These are phyloP conservation scores for Pterostichus madidus DNA, from an alignment of 2,888 invertebrate genomes.

Conservation along the genomic window DNA sequence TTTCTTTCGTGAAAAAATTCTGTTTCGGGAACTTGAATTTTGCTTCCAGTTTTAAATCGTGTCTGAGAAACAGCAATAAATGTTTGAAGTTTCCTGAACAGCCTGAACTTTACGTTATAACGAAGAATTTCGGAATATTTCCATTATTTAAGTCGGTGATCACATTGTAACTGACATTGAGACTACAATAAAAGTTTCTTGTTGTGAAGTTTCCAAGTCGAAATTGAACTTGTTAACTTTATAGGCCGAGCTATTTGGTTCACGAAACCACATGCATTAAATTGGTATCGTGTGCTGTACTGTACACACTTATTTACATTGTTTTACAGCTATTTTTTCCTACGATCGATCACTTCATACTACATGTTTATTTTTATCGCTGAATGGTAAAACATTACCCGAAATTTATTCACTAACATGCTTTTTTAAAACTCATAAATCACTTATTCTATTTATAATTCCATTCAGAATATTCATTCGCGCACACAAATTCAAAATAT, in stretches of 20 bases:
- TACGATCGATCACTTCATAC: conserved; percentile 25
- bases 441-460: conserved; percentile 27
- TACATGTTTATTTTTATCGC: conserved; percentile 19
- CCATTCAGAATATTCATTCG: conserved; percentile 32
- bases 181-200: conserved; percentile 60
- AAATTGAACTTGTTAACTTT: conserved; percentile 61
- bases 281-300: conserved; percentile 1
- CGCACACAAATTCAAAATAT: conserved; percentile 14
- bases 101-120: conserved; percentile 54
- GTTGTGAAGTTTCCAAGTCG: conserved; percentile 45
- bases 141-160: conserved; percentile 51
- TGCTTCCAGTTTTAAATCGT: conserved; percentile 38
- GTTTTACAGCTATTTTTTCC: conserved; percentile 29
- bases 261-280: conserved; percentile 34
- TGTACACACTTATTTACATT: conserved; percentile 3
- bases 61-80: conserved; percentile 46
- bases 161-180: conserved; percentile 60
- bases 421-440: conserved; percentile 19
- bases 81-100: conserved; percentile 54
- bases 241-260: conserved; percentile 44
- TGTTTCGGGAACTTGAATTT: conserved; percentile 22
- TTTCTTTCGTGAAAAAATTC: conserved; percentile 22
- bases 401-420: conserved; percentile 12
- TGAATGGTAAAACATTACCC: conserved; percentile 2
- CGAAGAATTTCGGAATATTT: conserved; percentile 56